These are phyloP conservation scores for Cinclus mexicanus DNA, from an alignment of 2,113 vertebrate species.

Conservation along the genomic window DNA sequence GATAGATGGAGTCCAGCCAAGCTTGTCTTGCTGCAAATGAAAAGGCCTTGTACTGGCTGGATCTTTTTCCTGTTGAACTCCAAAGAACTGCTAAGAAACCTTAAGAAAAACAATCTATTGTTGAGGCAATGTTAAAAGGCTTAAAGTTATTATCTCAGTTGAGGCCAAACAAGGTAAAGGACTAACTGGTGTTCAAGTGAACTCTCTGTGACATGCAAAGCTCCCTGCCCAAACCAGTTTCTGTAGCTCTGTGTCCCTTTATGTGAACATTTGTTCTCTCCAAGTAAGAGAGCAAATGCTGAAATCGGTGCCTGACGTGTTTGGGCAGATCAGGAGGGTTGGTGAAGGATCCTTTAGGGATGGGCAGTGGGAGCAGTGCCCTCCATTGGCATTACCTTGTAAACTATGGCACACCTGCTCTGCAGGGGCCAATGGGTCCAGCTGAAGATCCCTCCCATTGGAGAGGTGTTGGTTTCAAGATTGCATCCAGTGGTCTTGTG, in stretches of 20 bases:
- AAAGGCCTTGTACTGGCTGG: neutral
- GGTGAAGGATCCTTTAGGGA: conserved; percentile 2
- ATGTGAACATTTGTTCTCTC: conserved; percentile 9
- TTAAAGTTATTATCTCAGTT: neutral
- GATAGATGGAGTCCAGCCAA: neutral
- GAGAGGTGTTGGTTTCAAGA: neutral
- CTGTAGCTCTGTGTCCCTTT: neutral
- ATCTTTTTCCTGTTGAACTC: neutral
- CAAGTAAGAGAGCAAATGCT: conserved; percentile 24
- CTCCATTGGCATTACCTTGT: neutral
- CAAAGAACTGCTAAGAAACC: neutral
- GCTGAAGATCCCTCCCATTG: neutral
- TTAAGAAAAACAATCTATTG: neutral
- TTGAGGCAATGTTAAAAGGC: neutral
- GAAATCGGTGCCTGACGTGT: conserved; percentile 16
- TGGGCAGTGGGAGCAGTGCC: conserved; percentile 9
- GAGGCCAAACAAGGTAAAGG: conserved; percentile 22
- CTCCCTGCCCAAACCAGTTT: conserved; percentile 49
- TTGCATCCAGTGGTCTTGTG: neutral
- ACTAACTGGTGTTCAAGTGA: neutral
- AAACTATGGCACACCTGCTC: neutral
- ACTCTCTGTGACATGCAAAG: conserved; percentile 12
- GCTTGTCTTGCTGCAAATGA: neutral
- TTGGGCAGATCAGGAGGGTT: conserved; percentile 26
- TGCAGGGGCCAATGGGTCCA: neutral